phyloP scores from a whole-genome alignment of 2,797 vertebrate species.

The Esox masquinongy region DNA sequence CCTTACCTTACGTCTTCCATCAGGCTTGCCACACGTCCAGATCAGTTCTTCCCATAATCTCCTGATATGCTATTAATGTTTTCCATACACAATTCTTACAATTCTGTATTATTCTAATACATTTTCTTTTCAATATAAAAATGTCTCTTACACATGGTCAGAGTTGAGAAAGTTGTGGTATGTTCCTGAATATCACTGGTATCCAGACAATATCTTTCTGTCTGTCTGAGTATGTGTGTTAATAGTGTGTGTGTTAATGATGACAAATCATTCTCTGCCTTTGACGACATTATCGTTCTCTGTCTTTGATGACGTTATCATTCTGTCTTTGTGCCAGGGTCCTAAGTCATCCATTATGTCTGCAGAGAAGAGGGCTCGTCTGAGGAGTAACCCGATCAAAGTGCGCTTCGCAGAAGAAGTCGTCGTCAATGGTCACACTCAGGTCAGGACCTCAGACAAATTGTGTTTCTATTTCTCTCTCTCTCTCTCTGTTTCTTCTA shows the following conservation, averaged over 20 bases:
- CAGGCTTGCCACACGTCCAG: too few relatives aligned
- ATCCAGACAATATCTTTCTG: neutral
- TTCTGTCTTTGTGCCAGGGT: constrained; percentile 74
- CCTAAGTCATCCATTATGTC: constrained; percentile 97
- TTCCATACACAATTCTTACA: too few relatives aligned
- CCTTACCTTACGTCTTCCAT: too few relatives aligned
- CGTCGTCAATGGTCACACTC: constrained; percentile 91
- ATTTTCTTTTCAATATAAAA: too few relatives aligned
- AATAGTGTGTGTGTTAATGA: constrained; percentile 14
- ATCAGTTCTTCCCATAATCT: too few relatives aligned
- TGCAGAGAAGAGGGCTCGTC: constrained; percentile 92
- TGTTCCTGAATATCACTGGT: too few relatives aligned
- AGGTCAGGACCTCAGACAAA: constrained; percentile 74
- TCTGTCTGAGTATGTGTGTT: neutral
- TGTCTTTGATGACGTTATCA: too few relatives aligned
- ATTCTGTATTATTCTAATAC: too few relatives aligned
- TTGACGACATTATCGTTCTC: too few relatives aligned
- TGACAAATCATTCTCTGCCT: neutral
- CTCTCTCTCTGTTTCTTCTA: constrained; percentile 21
- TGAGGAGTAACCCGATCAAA: constrained; percentile 95
- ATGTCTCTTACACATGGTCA: too few relatives aligned
- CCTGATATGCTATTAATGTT: too few relatives aligned
- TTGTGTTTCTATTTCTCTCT: neutral
- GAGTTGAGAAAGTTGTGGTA: too few relatives aligned
- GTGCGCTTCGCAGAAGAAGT: constrained; percentile 97